Base-by-base conservation (phyloP, 92 coral and sea anemone species). In the Diadumene lineata region DNA sequence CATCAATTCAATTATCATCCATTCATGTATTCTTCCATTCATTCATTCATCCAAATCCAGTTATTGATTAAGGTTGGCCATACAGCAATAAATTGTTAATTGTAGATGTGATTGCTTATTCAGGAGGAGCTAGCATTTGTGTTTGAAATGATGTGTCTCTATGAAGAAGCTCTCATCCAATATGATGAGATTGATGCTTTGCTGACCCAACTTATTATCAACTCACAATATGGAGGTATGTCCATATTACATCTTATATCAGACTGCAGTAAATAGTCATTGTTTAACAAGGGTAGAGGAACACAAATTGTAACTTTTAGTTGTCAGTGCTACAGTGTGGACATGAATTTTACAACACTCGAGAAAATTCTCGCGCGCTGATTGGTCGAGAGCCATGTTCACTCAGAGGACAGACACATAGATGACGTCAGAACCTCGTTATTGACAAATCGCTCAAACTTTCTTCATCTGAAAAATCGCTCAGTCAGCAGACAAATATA, bases 51-150 rank as follows among this genome's bases (percentile, higher is more conserved):
- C 1, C 46, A 24, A 16, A 58, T 58, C 17, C 8, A 25, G 7
- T 22, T 26, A 17, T 58, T 22, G 10, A 25, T 58, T 63, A 13
- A 1, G 13, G 13, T 11, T 48, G 31, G 29, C 24, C 31, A 31
- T 65, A 13, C 60, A 53, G 22, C 53, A 43, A 13, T 11, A 13
- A 65, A 2, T 72, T 79, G n/a, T 34, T 48, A 69, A n/a, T 62
- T 34, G n/a, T 24, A 34, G 24, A 16, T 67, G 19, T 56, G 7
- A 24, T 53, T 9, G 63, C 43, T 44, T 65, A 43, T 64, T 28
- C 44, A 94, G 98, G 98, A 94, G 68, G 98, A 94, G 78, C 82
- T 94, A 70, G 92, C 98, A 31, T 88, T 88, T 92, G 98, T 94
- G 46, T 94, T 91, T 91, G 98, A 91, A 71, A 94, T 94, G 98